A percentile compares a stretch with the other conserved stretches of the same genome.
Evolutionary conservation across 2,797 vertebrate species (phyloP).

Genomic region (Galagoides demidoff): DNA sequence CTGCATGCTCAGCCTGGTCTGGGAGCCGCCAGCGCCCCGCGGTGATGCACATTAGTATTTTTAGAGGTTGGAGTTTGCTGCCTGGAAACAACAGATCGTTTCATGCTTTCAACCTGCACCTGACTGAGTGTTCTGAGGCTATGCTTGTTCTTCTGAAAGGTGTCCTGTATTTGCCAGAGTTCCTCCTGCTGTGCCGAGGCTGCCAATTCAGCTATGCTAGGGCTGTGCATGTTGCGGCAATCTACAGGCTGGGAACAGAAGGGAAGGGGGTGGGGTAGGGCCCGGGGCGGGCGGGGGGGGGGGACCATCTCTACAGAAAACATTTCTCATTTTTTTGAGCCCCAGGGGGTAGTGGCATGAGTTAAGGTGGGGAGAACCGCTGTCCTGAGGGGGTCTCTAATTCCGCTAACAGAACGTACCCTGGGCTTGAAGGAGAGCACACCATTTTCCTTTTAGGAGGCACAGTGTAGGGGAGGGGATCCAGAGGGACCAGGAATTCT

Average conservation of each 20-base stretch:
- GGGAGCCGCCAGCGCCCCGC: not conserved
- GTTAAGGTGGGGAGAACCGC: not conserved
- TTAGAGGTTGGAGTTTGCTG: not conserved
- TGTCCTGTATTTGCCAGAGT: not conserved
- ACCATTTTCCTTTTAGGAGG: not conserved
- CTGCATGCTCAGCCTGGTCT: not conserved
- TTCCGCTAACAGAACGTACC: not conserved
- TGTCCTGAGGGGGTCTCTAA: not conserved
- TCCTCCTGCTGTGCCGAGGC: not conserved
- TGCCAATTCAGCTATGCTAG: not conserved
- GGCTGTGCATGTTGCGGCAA: not conserved
- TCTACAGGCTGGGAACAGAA: not conserved
- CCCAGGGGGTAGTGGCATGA: not conserved
- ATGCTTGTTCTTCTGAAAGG: not conserved
- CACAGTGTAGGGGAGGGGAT: not conserved
- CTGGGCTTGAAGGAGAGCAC: not conserved
- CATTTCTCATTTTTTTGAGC: conserved; percentile 30
- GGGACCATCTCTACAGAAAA: not conserved
- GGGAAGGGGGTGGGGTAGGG: not conserved
- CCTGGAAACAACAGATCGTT: not conserved
- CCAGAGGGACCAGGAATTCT: not conserved
- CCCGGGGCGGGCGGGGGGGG: not conserved
- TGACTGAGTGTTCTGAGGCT: not conserved
- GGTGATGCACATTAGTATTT: not conserved
- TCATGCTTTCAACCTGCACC: not conserved